These are phyloP conservation scores for Ciona savignyi DNA, from an alignment of 23 tunicate genomes.

Conservation along the genomic window DNA sequence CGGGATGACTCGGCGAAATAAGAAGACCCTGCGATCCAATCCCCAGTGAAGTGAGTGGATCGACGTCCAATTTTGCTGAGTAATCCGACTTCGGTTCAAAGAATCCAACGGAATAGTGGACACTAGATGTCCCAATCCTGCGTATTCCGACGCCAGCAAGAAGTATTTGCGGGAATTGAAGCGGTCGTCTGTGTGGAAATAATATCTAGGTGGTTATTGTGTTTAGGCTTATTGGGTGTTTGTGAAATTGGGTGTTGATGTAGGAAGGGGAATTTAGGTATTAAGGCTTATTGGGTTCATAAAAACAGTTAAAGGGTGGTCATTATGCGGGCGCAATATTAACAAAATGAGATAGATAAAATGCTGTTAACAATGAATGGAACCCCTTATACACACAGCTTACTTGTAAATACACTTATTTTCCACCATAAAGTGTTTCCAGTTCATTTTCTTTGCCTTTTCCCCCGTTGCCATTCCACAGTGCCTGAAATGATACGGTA, in stretches of 20 bases:
- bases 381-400: too few species aligned
- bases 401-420: slow-evolving; percentile 19
- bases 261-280: too few species aligned
- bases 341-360: too few species aligned
- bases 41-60: slow-evolving; percentile 20
- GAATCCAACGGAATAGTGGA: slow-evolving; percentile 22
- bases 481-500: not conserved
- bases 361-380: too few species aligned
- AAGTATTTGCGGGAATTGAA: slow-evolving; percentile 32
- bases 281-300: too few species aligned
- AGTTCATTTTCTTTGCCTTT: too few species aligned
- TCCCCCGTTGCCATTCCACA: slow-evolving; percentile 18
- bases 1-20: not conserved
- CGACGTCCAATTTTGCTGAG: not conserved
- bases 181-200: slow-evolving; percentile 4
- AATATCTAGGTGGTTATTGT: too few species aligned
- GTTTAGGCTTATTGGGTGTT: too few species aligned
- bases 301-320: too few species aligned
- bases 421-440: too few species aligned
- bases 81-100: slow-evolving; percentile 31
- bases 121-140: slow-evolving; percentile 44
- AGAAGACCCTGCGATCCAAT: slow-evolving; percentile 27
- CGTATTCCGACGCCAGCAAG: slow-evolving; percentile 27
- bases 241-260: too few species aligned
- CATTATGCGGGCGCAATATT: too few species aligned